Conservation (phyloP, 2,113 vertebrate genomes). For the Laticauda laticaudata region DNA sequence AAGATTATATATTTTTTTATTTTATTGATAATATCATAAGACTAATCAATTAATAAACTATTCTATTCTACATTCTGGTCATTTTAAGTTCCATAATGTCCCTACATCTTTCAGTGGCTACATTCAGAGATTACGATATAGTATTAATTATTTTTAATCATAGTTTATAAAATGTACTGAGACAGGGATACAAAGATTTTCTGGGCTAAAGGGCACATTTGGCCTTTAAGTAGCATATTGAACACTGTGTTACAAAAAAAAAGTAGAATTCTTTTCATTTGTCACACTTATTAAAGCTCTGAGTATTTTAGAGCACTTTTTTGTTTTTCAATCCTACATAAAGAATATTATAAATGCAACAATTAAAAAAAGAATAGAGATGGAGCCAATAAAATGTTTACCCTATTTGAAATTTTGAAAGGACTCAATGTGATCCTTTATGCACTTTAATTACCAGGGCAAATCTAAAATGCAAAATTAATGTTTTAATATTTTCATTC, state of each 20-base stretch:
- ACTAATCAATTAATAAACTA: neutral
- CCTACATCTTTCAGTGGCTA: neutral
- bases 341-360: neutral
- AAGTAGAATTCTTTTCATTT: neutral
- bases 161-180: neutral
- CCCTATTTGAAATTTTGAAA: conserved; percentile 6
- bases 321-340: conserved; percentile 9
- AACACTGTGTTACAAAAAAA: neutral
- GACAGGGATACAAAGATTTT: neutral
- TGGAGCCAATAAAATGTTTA: conserved; percentile 12
- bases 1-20: neutral
- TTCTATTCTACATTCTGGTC: neutral
- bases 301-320: neutral
- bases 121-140: neutral
- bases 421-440: neutral
- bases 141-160: neutral
- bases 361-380: neutral
- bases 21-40: neutral
- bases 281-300: neutral
- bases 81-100: neutral
- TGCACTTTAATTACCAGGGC: conserved; percentile 30
- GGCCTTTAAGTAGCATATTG: neutral
- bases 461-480: conserved; percentile 27
- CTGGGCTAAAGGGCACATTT: neutral
- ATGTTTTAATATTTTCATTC: conserved; percentile 26